Evolutionary conservation across 2,888 invertebrate genomes (phyloP).

Genomic region (Andrena trimmerana): DNA sequence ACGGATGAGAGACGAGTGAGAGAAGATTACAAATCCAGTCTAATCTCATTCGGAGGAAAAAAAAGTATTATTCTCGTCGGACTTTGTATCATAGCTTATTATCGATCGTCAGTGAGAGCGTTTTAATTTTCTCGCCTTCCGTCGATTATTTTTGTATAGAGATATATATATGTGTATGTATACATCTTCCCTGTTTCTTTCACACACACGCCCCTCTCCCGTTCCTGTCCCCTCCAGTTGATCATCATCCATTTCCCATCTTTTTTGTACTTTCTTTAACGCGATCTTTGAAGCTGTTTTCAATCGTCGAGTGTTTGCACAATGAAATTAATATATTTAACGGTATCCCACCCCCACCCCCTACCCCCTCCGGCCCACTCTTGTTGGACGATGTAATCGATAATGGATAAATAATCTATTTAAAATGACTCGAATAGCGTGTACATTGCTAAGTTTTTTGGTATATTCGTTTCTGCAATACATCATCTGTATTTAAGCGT

Average conservation of each 20-base stretch:
- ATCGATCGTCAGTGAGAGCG: constrained; percentile 64
- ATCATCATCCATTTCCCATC: constrained; percentile 26
- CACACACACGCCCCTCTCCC: neutral
- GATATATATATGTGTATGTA: constrained; percentile 29
- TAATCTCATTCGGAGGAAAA: constrained; percentile 73
- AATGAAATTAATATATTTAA: constrained; percentile 82
- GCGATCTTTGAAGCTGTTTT: constrained; percentile 56
- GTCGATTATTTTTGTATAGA: constrained; percentile 82
- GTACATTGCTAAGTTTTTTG: constrained; percentile 83
- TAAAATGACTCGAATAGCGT: constrained; percentile 81
- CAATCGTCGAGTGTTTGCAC: constrained; percentile 75
- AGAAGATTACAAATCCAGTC: constrained; percentile 71
- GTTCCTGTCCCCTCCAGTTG: constrained; percentile 30
- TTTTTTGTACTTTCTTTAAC: constrained; percentile 64
- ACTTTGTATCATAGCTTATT: constrained; percentile 82
- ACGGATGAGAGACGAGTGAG: constrained; percentile 53
- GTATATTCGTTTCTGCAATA: constrained; percentile 83
- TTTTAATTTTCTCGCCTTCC: constrained; percentile 72
- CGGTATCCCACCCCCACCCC: constrained; percentile 36
- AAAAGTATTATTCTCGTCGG: constrained; percentile 82
- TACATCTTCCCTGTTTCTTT: constrained; percentile 3
- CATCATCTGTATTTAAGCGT: constrained; percentile 84
- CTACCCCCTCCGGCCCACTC: constrained; percentile 58
- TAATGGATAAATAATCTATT: constrained; percentile 77
- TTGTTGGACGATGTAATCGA: constrained; percentile 78